These are phyloP conservation scores for Heliothis subflexa DNA, from an alignment of 1,140 invertebrate species.

Conservation along the genomic window DNA sequence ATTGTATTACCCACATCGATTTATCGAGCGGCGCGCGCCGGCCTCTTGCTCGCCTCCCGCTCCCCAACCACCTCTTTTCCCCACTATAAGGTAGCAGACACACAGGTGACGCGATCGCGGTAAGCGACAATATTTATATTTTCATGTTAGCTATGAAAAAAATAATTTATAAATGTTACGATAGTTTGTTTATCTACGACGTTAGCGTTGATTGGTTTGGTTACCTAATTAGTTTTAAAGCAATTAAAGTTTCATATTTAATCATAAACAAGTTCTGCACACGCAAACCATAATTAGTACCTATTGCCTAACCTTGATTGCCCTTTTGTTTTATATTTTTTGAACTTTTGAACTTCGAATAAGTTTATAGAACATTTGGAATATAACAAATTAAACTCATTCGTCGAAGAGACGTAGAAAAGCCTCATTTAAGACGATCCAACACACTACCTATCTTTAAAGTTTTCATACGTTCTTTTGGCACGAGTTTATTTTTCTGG, in stretches of 20 bases:
- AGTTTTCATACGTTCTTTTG: slow-evolving; percentile 1
- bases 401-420: background rate
- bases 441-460: background rate
- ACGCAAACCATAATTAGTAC: too few species aligned
- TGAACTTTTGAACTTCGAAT: too few species aligned
- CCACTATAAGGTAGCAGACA: slow-evolving; percentile 50
- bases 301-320: too few species aligned
- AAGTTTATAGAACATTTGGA: too few species aligned
- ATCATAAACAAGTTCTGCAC: too few species aligned
- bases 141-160: background rate
- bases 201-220: too few species aligned
- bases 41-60: slow-evolving; percentile 58
- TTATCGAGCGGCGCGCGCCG: slow-evolving; percentile 84
- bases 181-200: too few species aligned
- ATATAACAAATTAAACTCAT: background rate
- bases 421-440: background rate
- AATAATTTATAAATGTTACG: background rate
- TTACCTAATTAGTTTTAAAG: too few species aligned
- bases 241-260: too few species aligned
- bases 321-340: too few species aligned
- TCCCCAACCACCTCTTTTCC: slow-evolving; percentile 61
- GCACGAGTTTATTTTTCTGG: background rate
- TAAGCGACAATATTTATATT: background rate
- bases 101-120: slow-evolving; percentile 37
- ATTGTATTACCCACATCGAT: slow-evolving; percentile 83